Base-by-base conservation (phyloP, 2,888 invertebrate species). In the Thymelicus sylvestris region DNA sequence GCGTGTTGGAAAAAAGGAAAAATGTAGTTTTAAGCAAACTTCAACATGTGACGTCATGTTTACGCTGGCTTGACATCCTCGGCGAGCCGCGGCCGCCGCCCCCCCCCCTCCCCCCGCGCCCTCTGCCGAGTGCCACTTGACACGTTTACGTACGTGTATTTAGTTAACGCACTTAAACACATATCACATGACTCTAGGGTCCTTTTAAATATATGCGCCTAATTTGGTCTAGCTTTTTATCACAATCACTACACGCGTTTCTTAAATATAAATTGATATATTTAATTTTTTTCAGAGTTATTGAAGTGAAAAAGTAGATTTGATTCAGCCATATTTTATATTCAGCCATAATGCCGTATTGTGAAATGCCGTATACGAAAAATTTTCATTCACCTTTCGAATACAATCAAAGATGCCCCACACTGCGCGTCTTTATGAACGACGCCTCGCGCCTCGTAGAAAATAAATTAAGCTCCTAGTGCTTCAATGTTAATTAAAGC, bases 141-240 rank as follows among this genome's bases (percentile, higher is more conserved):
- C 55, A 55, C 55, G 55, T 55, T 55, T 55, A 55, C 55, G 55
- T 55, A 19, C 50, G 50, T 52, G 55, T 19, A 55, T 55, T 55
- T 55, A 24, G 55, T 55, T 55, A 55, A 55, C 55, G 50, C 50
- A 52, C 19, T 52, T 52, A 52, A 52, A 15, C 19, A 52, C 19
- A 52, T 52, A 19, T 19, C 2, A 19, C 8, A 52, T 52, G 8
- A 7, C 50, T 52, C 50, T 19, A 52, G 50, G 50, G 50, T 52
- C 6, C 7, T 52, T 52, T 19, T n/a, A n/a, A n/a, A 44, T 10
- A 44, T 0, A 10, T 44, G 8, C 44, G 44, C 44, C 44, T 44
- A 44, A 44, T 8, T 7, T 12, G 12, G 12, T 12, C 31, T 31
- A 31, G 31, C 31, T 31, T 31, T 19, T 31, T 31, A 31, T 3